phyloP scores from a whole-genome alignment of 1,140 invertebrate genomes.

The Apis florea region DNA sequence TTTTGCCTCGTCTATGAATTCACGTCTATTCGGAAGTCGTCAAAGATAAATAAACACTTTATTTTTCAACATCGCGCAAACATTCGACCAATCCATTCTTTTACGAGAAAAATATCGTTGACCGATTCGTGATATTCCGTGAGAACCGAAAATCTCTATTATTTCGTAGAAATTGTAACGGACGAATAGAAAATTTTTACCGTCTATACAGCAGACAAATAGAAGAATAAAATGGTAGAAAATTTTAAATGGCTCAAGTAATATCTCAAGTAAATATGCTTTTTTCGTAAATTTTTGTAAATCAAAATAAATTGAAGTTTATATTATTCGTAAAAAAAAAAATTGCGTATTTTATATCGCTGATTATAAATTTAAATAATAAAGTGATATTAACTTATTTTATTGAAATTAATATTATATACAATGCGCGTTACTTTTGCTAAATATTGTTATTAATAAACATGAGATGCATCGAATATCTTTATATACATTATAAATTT shows the following conservation, averaged over 20 bases:
- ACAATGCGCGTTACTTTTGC: no score
- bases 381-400: no score
- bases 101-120: neutral
- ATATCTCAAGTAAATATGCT: accelerated
- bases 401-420: no score
- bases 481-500: no score
- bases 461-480: no score
- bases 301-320: neutral
- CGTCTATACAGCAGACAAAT: neutral
- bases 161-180: no score
- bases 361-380: no score
- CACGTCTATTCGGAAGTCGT: neutral
- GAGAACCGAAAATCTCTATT: no score
- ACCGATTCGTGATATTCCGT: no score
- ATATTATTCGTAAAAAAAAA: no score
- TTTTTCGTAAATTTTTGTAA: neutral
- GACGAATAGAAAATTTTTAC: neutral
- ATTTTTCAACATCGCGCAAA: neutral
- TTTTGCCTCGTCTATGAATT: neutral
- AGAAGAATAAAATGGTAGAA: neutral
- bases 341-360: neutral
- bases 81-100: neutral
- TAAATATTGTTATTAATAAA: no score
- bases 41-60: neutral
- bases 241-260: no score